Evolutionary conservation across 2,797 vertebrate species (phyloP).

Genomic region (Molossus molossus): DNA sequence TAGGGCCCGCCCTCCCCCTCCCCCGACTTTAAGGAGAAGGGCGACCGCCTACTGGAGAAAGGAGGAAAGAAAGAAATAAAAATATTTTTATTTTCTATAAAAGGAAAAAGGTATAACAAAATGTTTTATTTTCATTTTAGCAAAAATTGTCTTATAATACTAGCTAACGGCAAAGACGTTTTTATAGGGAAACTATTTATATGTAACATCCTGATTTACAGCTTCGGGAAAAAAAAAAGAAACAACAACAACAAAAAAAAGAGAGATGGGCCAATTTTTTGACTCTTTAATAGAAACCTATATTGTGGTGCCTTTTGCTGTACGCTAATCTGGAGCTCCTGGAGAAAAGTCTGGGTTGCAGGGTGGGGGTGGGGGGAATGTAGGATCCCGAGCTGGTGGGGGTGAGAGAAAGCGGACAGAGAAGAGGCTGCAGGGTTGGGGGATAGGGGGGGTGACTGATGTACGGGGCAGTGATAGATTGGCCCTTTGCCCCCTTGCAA

Average conservation of each 20-base stretch:
- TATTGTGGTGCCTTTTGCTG: slow-evolving; percentile 99
- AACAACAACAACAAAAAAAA: slow-evolving; percentile 87
- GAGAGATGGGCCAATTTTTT: slow-evolving; percentile 98
- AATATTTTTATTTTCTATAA: slow-evolving; percentile 99
- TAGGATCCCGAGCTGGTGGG: slow-evolving; percentile 22
- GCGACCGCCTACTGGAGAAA: slow-evolving; percentile 77
- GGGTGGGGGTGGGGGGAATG: background rate
- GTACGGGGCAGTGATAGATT: background rate
- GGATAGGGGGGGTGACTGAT: background rate
- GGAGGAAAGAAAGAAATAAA: slow-evolving; percentile 86
- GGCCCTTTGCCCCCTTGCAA: background rate
- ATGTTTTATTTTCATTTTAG: slow-evolving; percentile 99
- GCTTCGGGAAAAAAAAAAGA: slow-evolving; percentile 93
- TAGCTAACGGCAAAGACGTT: slow-evolving; percentile 99
- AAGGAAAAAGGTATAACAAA: slow-evolving; percentile 99
- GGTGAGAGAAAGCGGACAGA: background rate
- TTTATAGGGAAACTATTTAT: slow-evolving; percentile 99
- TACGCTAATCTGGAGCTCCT: slow-evolving; percentile 93
- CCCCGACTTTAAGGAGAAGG: slow-evolving; percentile 77
- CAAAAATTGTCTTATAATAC: slow-evolving; percentile 98
- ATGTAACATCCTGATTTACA: slow-evolving; percentile 99
- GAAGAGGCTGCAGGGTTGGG: background rate
- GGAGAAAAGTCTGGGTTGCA: slow-evolving; percentile 76
- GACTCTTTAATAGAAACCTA: slow-evolving; percentile 99
- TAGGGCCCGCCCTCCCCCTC: slow-evolving; percentile 87